Base-by-base conservation (phyloP, 2,797 vertebrate genomes). In the Acanthis flammea region DNA sequence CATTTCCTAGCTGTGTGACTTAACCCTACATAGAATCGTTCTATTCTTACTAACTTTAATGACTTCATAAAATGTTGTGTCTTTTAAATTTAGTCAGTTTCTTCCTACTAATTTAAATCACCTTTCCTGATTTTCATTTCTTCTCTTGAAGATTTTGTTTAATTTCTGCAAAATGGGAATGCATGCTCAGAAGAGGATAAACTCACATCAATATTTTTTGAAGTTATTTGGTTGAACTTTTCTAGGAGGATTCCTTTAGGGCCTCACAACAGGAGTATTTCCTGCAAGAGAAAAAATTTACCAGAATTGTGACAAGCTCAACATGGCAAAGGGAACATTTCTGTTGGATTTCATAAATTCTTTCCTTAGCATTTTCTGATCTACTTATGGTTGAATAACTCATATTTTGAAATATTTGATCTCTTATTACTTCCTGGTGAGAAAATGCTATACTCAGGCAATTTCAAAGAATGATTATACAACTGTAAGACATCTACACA, bases 241-340 rank as follows among this genome's bases (percentile, higher is more conserved):
- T 7, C 9, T 51, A 35, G 10, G 8, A 65, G 2, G 28, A 35
- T 44, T 80, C 60, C 31, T 75, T 51, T 50, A 50, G 24, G 11
- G 5, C 28, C 45, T 60, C 25, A 75, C 7, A 63, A 50, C 4
- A 66, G 2, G 6, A 70, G 2, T 19, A 30, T 13, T 35, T 28
- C 17, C 60, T 39, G 18, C 9, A 62, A 54, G 22, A 42, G 37
- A 21, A 47, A 58, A 47, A 51, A 41, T 15, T 22, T 5, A 19
- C 10, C 15, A 61, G 13, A 76, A 7, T 5, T 55, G 2, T 73
- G 25, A 80, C 21, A 31, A 73, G 10, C 6, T 80, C 48, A 53
- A 18, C 10, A 7, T 19, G 19, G 7, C 0, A 1, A 27, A 65
- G 15, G 23, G 21, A 83, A 37, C 0, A 3, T 57, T 66, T 70